These are phyloP conservation scores for Mnemiopsis leidyi DNA, from an alignment of 37 sponge, comb jelly and placozoan genomes.

Conservation along the genomic window DNA sequence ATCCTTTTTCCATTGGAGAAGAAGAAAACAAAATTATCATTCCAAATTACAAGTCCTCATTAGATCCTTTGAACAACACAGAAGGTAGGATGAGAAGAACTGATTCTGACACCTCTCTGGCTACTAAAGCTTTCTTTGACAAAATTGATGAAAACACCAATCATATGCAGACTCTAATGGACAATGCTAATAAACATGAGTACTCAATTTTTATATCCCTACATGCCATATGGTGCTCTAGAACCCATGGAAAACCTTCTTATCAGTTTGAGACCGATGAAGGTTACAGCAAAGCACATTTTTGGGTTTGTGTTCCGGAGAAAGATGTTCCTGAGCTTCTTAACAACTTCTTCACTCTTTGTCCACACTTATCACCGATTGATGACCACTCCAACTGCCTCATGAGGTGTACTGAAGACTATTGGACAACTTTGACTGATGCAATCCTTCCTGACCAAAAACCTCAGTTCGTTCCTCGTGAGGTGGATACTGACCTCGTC, in stretches of 20 bases:
- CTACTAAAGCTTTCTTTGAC: conserved; percentile 51
- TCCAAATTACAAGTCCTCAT: background rate
- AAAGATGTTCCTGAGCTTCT: background rate
- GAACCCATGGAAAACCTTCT: conserved; percentile 59
- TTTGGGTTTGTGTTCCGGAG: conserved; percentile 57
- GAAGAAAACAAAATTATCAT: conserved; percentile 32
- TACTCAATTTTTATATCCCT: background rate
- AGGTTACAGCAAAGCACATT: conserved; percentile 19
- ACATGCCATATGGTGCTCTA: background rate
- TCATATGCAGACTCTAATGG: conserved; percentile 49
- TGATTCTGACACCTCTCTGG: conserved; percentile 55
- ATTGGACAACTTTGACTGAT: background rate
- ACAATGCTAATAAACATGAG: conserved; percentile 19
- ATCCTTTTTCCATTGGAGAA: conserved; percentile 24
- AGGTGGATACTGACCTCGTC: conserved; percentile 11
- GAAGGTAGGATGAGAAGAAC: background rate
- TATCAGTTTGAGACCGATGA: conserved; percentile 37
- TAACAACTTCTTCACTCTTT: background rate
- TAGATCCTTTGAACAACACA: background rate
- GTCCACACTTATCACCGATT: background rate
- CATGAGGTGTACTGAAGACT: background rate
- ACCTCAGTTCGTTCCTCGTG: conserved; percentile 27
- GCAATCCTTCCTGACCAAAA: background rate
- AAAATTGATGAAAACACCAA: conserved; percentile 62
- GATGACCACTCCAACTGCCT: conserved; percentile 42